Evolutionary conservation across 2,888 invertebrate genomes (phyloP), one percentile per base, ranked within the genome.

Genomic region (Trissonchulus latispiculum): DNA sequence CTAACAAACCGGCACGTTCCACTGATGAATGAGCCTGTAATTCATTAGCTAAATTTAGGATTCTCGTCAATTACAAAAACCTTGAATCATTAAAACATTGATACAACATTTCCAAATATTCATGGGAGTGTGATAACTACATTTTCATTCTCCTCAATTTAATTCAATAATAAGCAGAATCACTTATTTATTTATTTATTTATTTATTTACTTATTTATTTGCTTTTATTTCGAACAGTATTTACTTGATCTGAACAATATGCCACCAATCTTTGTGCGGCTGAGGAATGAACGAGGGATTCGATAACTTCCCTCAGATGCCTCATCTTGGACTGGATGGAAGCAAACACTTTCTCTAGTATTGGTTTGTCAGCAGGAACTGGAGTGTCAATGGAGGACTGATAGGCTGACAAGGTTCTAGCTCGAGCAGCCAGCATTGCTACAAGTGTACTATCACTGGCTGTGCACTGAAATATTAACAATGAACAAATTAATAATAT

Each of bases 401-500:
- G n/a, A n/a, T n/a, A n/a, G 3, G 23, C 48, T 37, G 28, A 15
- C 64, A 70, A 2, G 29, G 61, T 35, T 32, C 31, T 61, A 28
- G n/a, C 23, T 29, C 72, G 3, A n/a, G 72, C 72, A 2, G 67
- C 90, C 74, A 95, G 84, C 1, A 95, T 85, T 3, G 90, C 90
- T 1, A 95, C 89, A 2, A 94, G 84, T 0, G 93, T 92, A 0
- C 92, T 88, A 85, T 95, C 95, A 82, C 93, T 93, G 1, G 94
- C 95, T 0, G 94, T 93, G 70, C 91, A 90, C 89, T 94, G 83
- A 70, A 77, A 73, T 28, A 68, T n/a, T 8, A 8, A 64, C 31
- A 64, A n/a, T n/a, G n/a, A n/a, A n/a, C n/a, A n/a, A n/a, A n/a
- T n/a, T n/a, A n/a, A n/a, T n/a, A n/a, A n/a, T n/a, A n/a, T n/a